Conservation (phyloP, 1,140 invertebrate genomes). For the Manduca sexta region DNA sequence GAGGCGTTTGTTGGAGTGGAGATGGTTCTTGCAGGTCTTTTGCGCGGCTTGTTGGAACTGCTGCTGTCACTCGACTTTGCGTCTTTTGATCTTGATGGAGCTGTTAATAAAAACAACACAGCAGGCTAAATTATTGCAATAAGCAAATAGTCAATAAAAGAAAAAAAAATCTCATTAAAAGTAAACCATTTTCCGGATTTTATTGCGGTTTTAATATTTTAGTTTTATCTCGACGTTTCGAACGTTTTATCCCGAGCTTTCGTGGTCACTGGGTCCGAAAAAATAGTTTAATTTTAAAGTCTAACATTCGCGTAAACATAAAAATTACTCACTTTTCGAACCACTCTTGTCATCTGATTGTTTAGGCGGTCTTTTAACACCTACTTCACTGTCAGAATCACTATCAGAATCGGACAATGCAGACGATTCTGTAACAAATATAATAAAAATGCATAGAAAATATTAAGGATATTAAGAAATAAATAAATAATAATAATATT, state of each 20-base stretch:
- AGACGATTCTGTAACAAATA: conserved; percentile 68
- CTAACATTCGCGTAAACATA: too few species aligned
- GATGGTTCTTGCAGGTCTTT: conserved; percentile 46
- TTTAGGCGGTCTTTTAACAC: conserved; percentile 57
- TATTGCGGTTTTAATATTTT: too few species aligned
- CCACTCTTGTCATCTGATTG: conserved; percentile 53
- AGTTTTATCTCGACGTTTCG: too few species aligned
- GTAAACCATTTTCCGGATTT: background rate
- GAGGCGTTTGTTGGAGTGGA: conserved; percentile 39
- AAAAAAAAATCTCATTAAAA: too few species aligned
- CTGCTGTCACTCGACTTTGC: conserved; percentile 57
- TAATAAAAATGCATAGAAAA: too few species aligned
- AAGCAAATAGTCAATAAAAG: too few species aligned
- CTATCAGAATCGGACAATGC: conserved; percentile 75
- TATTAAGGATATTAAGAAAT: too few species aligned
- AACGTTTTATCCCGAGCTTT: background rate
- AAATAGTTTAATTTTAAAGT: background rate
- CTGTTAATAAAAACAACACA: conserved; percentile 27
- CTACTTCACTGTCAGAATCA: conserved; percentile 75
- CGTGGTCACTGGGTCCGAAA: too few species aligned
- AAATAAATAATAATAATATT: too few species aligned
- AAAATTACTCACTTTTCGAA: conserved; percentile 49
- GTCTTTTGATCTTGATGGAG: conserved; percentile 50
- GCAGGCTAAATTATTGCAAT: too few species aligned
- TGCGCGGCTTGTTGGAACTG: conserved; percentile 54